A percentile compares a stretch with the other conserved stretches of the same genome.
Conservation (phyloP, 2,888 invertebrate species). For the Tyria jacobaeae region DNA sequence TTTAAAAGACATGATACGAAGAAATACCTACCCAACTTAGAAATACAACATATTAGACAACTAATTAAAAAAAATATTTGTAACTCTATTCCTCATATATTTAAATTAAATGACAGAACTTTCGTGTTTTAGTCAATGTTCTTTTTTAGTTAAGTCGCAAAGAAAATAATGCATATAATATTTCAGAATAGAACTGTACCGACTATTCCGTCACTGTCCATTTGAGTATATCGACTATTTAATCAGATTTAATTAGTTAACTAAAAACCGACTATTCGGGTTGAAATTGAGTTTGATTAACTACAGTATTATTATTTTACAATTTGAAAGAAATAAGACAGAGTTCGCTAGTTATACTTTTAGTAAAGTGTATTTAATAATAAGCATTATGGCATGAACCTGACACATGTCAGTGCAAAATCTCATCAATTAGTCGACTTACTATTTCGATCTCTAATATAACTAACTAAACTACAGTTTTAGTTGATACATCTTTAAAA, state of each 20-base stretch:
- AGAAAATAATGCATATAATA: neutral
- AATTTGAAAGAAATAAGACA: no score
- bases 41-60: no score
- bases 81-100: neutral
- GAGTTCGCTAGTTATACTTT: no score
- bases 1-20: neutral
- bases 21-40: no score
- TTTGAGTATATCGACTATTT: neutral
- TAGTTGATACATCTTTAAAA: conserved; percentile 6
- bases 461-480: neutral
- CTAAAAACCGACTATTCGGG: neutral
- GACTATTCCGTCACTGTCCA: conserved; percentile 2
- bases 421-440: no score
- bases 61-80: neutral
- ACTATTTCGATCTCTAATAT: neutral
- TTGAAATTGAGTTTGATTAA: neutral
- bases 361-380: neutral
- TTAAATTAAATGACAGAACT: neutral
- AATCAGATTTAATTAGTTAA: neutral
- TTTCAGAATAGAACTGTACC: neutral
- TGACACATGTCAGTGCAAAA: no score
- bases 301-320: neutral
- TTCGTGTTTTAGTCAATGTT: neutral
- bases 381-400: neutral
- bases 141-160: neutral